Percentiles rank a stretch among this genome's conserved stretches.
phyloP scores from a whole-genome alignment of 2,113 vertebrate genomes.

The Sinocyclocheilus rhinocerous region DNA sequence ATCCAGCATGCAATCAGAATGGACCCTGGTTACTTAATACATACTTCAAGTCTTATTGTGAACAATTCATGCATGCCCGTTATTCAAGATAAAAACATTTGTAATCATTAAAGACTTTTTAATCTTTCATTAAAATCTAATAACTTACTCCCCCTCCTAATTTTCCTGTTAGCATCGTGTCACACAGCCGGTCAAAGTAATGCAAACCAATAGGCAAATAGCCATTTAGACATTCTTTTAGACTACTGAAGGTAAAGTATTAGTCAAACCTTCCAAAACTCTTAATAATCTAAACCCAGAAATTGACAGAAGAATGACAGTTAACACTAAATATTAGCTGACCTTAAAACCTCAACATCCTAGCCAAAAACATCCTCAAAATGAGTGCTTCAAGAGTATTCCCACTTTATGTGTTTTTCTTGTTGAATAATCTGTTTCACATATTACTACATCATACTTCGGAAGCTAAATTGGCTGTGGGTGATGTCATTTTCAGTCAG shows the following conservation, averaged over 20 bases:
- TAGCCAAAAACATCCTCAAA: not conserved
- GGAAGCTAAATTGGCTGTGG: no score
- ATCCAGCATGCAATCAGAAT: not conserved
- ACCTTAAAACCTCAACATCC: not conserved
- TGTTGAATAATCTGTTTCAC: no score
- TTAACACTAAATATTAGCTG: no score
- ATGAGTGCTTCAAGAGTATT: not conserved
- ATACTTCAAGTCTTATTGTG: not conserved
- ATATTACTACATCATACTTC: no score
- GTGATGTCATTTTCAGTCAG: conserved; percentile 38
- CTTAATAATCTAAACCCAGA: no score
- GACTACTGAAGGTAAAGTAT: no score
- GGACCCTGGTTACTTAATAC: not conserved
- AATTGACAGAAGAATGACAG: no score
- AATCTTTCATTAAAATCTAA: not conserved
- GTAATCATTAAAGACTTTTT: not conserved
- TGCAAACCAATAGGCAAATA: no score
- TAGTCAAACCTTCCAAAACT: no score
- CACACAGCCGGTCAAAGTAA: not conserved
- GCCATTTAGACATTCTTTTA: no score
- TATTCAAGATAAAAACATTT: no score
- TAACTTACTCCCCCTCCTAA: not conserved
- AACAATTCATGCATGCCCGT: not conserved
- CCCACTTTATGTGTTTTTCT: no score
- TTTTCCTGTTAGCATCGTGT: not conserved